Evolutionary conservation across 2,113 vertebrate species (phyloP), one percentile per base, ranked within the genome.

Genomic region (Sylvilagus bachmani): DNA sequence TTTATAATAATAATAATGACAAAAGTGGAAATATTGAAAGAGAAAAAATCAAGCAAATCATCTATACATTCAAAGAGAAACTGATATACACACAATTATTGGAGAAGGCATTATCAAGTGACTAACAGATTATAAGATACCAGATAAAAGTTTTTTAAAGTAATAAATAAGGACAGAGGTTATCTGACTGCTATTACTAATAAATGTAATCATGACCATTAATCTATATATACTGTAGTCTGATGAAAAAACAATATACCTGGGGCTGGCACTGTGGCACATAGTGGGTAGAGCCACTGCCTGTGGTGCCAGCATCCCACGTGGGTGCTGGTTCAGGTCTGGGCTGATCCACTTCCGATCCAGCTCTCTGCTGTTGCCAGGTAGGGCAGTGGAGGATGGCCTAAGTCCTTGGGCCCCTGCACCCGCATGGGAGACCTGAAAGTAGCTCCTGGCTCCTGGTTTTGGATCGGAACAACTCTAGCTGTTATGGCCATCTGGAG

Each of bases 11-110:
- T 19, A 78, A 25, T 86, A 61, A 58, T 22, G 64, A 62, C 80
- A 67, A 49, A 81, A 67, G 71, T 67, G 75, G 33, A 16, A 80
- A 64, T 31, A 67, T 16, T 75, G 67, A 69, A 31, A 92, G 4
- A 74, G 21, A 73, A 95, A 67, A 83, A 85, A 44, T 6, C 29
- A 75, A 96, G 16, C 3, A 53, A 90, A 91, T 75, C 17, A 44
- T 66, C 71, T 69, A 85, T 77, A 91, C 25, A 73, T 19, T 61
- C 51, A 69, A 84, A 89, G 24, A 69, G 55, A 88, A 95, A 66
- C 0, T 14, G 29, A 25, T 2, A 58, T 5, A 69, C 17, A 85
- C 3, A 27, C 19, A 67, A 44, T 81, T 89, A 66, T 17, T 86
- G 5, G 64, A 51, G 51, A 10, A 91, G 4, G 58, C 1, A 12